These are phyloP conservation scores for Athene cunicularia DNA, from an alignment of 2,113 vertebrate genomes.

Conservation along the genomic window DNA sequence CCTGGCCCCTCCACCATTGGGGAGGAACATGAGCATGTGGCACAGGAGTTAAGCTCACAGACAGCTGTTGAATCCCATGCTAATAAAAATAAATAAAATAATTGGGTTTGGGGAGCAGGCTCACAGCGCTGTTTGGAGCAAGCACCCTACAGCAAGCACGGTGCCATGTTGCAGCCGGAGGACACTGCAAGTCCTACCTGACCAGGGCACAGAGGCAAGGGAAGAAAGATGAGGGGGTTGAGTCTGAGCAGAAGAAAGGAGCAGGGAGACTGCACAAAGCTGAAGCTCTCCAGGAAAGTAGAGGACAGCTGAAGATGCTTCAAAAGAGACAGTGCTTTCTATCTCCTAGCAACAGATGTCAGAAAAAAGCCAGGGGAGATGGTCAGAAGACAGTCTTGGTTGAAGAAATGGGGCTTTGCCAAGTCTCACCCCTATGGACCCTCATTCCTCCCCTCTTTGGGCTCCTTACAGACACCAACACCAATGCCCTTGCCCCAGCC, in stretches of 20 bases:
- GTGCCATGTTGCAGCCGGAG: accelerated
- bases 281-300: neutral
- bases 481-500: neutral
- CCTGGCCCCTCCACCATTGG: neutral
- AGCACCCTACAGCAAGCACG: neutral
- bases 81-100: neutral
- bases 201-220: accelerated
- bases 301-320: neutral
- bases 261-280: neutral
- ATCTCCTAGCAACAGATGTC: constrained; percentile 55
- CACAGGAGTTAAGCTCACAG: neutral
- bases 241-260: neutral
- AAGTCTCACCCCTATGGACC: accelerated
- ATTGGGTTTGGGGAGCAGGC: neutral
- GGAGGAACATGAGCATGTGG: neutral
- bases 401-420: neutral
- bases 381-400: neutral
- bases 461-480: neutral
- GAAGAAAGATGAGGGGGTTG: neutral
- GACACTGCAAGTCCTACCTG: neutral
- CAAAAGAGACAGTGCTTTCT: neutral
- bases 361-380: neutral
- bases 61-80: neutral
- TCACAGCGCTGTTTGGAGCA: neutral
- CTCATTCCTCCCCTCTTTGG: neutral